Conservation (phyloP, 2,113 vertebrate species). For the Ondatra zibethicus region DNA sequence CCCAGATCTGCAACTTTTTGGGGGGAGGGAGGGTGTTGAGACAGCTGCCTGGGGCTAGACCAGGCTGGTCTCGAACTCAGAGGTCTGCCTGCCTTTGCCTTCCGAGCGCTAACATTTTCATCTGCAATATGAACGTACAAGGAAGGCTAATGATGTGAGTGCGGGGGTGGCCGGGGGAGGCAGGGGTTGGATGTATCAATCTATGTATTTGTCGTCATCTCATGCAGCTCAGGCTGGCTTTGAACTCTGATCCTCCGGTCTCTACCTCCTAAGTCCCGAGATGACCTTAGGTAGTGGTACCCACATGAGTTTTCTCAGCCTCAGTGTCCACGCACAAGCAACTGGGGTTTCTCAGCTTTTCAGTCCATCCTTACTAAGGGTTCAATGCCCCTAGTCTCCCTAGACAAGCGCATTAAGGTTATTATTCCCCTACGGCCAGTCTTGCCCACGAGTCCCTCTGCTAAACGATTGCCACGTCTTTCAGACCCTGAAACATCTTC, state of each 20-base stretch:
- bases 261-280: neutral
- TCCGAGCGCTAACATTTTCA: neutral
- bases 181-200: neutral
- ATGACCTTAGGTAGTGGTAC: neutral
- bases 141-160: neutral
- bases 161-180: no score
- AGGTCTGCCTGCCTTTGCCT: neutral
- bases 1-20: neutral
- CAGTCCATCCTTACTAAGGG: neutral
- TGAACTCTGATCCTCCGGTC: neutral
- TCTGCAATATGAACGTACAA: neutral
- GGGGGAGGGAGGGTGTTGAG: neutral
- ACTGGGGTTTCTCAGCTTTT: fast-evolving
- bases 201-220: neutral
- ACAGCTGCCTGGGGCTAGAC: neutral
- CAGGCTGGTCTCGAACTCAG: neutral
- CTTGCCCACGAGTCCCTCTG: neutral
- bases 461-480: neutral
- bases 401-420: neutral
- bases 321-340: slow-evolving; percentile 55
- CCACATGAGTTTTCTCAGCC: neutral
- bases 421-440: neutral
- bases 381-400: neutral
- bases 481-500: neutral
- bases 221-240: neutral